These are phyloP conservation scores for Tetropium fuscum DNA, from an alignment of 2,888 invertebrate genomes.

Conservation along the genomic window DNA sequence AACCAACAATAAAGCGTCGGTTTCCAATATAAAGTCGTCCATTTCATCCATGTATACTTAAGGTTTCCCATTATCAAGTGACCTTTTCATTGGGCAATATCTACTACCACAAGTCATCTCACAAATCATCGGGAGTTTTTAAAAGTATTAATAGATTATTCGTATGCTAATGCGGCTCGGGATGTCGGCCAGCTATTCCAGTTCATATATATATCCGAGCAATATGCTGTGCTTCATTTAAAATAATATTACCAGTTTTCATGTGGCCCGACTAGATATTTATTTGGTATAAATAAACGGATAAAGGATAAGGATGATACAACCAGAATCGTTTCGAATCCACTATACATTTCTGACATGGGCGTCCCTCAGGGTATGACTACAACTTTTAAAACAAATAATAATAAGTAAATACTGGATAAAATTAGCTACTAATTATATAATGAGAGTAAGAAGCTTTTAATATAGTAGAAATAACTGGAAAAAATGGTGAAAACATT, in stretches of 20 bases:
- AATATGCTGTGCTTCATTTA: conserved; percentile 25
- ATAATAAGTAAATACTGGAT: too few relatives aligned
- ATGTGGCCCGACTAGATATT: conserved; percentile 16
- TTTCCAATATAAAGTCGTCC: not conserved
- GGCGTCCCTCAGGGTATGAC: not conserved
- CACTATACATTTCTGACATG: not conserved
- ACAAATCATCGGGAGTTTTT: conserved; percentile 44
- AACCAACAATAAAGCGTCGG: not conserved
- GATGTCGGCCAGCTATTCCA: conserved; percentile 4
- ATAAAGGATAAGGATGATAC: conserved; percentile 25
- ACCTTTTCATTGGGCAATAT: conserved; percentile 26
- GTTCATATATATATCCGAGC: conserved; percentile 6
- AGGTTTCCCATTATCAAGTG: conserved; percentile 10
- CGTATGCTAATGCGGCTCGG: conserved; percentile 45
- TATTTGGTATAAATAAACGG: conserved; percentile 27
- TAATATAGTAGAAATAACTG: too few relatives aligned
- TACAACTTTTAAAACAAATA: not conserved
- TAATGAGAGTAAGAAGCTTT: too few relatives aligned
- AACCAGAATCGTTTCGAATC: conserved; percentile 16
- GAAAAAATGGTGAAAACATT: too few relatives aligned
- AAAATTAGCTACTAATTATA: too few relatives aligned
- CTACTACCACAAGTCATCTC: conserved; percentile 39
- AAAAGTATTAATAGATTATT: conserved; percentile 47
- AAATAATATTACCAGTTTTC: conserved; percentile 26
- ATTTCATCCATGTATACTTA: not conserved